Conservation (phyloP, 2,797 vertebrate genomes). For the Siniperca undulata region DNA sequence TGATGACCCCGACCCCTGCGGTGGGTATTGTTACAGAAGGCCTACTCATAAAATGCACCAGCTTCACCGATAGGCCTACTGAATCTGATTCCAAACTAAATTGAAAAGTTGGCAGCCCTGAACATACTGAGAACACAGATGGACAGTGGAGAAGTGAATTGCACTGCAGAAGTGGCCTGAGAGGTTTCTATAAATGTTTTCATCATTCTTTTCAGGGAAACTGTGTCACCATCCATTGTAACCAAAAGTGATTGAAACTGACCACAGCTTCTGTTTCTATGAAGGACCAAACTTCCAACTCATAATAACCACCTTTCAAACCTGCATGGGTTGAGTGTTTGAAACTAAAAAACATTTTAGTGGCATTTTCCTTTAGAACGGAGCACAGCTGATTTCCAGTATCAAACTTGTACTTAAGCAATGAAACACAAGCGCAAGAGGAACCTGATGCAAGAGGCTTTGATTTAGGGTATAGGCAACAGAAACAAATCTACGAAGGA, state of each 20-base stretch:
- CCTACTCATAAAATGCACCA: too few species aligned
- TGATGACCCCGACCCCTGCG: too few species aligned
- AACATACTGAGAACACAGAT: not conserved
- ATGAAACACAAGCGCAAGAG: slow-evolving; percentile 9
- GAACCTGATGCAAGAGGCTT: not conserved
- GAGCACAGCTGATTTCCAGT: not conserved
- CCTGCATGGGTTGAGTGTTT: not conserved
- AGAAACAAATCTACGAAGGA: slow-evolving; percentile 12
- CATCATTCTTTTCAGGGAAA: not conserved
- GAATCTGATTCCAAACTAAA: too few species aligned
- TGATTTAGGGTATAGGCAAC: not conserved
- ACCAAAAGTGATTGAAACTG: not conserved
- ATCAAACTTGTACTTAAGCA: slow-evolving; percentile 1
- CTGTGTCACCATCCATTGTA: not conserved
- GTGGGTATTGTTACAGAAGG: too few species aligned
- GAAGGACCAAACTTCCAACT: not conserved
- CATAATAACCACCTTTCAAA: not conserved
- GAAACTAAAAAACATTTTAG: not conserved
- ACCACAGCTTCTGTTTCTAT: not conserved
- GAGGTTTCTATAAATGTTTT: not conserved
- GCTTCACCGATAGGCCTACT: too few species aligned
- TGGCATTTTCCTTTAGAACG: not conserved
- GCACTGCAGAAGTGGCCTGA: not conserved
- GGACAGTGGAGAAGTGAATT: not conserved
- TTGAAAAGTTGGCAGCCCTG: too few species aligned